These are phyloP conservation scores for Lissonota sp. DNA, from an alignment of 2,888 invertebrate species.

Conservation along the genomic window DNA sequence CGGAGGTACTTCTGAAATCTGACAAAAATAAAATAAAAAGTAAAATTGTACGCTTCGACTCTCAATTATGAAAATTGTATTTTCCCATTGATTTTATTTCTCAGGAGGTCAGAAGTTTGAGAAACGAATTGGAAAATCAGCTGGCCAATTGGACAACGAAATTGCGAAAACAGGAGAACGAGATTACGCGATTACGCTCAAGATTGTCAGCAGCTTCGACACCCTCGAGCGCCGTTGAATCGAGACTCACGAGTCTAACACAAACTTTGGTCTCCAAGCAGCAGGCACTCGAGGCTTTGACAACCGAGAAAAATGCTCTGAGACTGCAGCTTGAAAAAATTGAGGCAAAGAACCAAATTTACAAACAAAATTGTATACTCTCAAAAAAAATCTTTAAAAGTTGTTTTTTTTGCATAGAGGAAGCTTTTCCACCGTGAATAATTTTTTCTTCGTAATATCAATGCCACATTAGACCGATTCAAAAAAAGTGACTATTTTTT, in stretches of 20 bases:
- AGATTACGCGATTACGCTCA: constrained; percentile 85
- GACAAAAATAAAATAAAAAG: neutral
- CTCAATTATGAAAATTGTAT: neutral
- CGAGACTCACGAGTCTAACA: constrained; percentile 86
- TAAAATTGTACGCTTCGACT: neutral
- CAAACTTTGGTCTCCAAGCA: constrained; percentile 95
- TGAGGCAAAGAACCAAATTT: constrained; percentile 85
- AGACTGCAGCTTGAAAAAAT: constrained; percentile 92
- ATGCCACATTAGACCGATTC: too few relatives aligned
- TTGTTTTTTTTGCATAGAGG: too few relatives aligned
- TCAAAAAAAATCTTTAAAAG: too few relatives aligned
- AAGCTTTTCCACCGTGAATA: too few relatives aligned
- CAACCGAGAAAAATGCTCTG: constrained; percentile 94
- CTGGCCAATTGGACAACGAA: constrained; percentile 84
- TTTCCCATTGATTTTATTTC: constrained; percentile 50
- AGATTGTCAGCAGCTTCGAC: constrained; percentile 84
- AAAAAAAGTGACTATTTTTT: too few relatives aligned
- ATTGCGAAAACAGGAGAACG: constrained; percentile 85
- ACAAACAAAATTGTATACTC: neutral
- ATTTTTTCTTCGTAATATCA: too few relatives aligned
- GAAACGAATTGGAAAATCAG: constrained; percentile 85
- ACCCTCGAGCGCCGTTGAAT: constrained; percentile 80
- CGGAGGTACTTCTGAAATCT: constrained; percentile 73
- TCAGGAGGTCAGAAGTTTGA: constrained; percentile 85
- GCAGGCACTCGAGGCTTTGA: constrained; percentile 91